Conservation (phyloP, 2,888 invertebrate species). For the Onchidella celtica region DNA sequence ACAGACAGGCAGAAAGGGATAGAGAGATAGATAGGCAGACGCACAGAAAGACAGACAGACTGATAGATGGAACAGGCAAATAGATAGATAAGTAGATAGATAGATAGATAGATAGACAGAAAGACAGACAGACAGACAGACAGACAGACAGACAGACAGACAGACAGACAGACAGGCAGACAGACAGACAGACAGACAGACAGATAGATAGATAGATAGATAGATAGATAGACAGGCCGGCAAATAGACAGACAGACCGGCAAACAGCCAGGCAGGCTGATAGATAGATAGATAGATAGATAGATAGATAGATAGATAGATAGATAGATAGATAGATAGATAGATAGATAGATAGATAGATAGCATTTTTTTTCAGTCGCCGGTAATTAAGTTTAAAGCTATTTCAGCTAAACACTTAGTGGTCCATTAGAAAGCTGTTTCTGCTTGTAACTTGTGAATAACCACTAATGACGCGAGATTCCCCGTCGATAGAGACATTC, state of each 20-base stretch:
- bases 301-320: background rate
- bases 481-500: no score
- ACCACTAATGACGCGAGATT: no score
- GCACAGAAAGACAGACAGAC: no score
- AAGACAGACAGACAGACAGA: no score
- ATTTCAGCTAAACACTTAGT: no score
- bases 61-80: no score
- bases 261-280: background rate
- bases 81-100: no score
- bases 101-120: no score
- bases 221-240: background rate
- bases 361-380: background rate
- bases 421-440: no score
- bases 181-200: background rate
- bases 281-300: constrained; percentile 4
- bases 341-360: constrained; percentile 1
- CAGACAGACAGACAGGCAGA: background rate
- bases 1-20: no score
- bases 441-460: no score
- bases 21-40: no score
- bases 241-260: background rate
- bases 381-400: background rate
- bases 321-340: background rate
- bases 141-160: background rate
- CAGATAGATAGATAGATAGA: background rate